Conservation (phyloP, 1,140 invertebrate species). For the Kradibia gibbosae region DNA sequence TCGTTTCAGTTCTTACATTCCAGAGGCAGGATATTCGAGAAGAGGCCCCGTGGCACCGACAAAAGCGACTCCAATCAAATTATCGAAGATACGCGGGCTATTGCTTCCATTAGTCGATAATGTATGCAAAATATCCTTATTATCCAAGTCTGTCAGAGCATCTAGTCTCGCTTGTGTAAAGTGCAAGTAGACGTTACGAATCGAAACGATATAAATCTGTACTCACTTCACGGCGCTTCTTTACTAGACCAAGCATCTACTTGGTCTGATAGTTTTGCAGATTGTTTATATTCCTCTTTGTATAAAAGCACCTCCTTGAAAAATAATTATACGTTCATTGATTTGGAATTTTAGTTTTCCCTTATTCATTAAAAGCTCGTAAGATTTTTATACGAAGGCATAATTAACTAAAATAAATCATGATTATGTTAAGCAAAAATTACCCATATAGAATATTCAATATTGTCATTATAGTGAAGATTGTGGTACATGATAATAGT, state of each 20-base stretch:
- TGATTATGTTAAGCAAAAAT: too few relatives aligned
- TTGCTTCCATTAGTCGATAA: constrained; percentile 68
- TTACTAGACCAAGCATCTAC: constrained; percentile 16
- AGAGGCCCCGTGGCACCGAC: neutral
- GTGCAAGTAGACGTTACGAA: constrained; percentile 51
- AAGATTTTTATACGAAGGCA: neutral
- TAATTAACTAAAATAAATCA: neutral
- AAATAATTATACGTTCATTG: too few relatives aligned
- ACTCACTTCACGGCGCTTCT: constrained; percentile 26
- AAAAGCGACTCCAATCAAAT: constrained; percentile 17
- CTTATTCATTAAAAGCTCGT: too few relatives aligned
- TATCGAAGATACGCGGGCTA: constrained; percentile 48
- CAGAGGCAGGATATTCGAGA: neutral
- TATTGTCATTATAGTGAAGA: too few relatives aligned
- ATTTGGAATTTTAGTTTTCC: too few relatives aligned
- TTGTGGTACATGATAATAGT: too few relatives aligned
- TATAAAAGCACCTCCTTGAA: neutral
- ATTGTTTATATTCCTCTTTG: neutral
- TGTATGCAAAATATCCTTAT: constrained; percentile 71
- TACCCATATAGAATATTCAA: too few relatives aligned
- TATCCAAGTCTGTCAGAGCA: constrained; percentile 56
- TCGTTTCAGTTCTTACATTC: neutral
- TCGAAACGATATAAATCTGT: constrained; percentile 62
- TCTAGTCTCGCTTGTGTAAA: constrained; percentile 49
- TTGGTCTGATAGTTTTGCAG: constrained; percentile 37